Evolutionary conservation across 2,888 invertebrate genomes (phyloP), one percentile per base, ranked within the genome.

Genomic region (Galerucella calmariensis): DNA sequence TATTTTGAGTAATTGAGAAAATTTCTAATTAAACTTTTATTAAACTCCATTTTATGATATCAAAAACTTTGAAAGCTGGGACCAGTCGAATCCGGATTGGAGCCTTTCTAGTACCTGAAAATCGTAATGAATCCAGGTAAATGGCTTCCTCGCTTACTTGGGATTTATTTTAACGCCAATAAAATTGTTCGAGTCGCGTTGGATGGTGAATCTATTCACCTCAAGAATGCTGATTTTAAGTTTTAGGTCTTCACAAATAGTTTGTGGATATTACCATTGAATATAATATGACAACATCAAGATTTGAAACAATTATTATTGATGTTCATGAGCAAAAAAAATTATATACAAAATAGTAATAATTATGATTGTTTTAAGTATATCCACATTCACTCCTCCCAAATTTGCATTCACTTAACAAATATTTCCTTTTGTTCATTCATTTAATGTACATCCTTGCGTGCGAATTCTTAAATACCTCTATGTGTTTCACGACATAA

Each of bases 21-120:
- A 85, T 84, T 85, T 84, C 84, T 85, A 86, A 87, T 86, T 86
- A 86, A 87, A 87, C 85, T 86, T 86, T 86, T 86, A 87, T 85
- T 85, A 85, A 85, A 85, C 80, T 81, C 78, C 79, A 84, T 82
- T 84, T 85, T 84, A 85, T 82, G 83, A 82, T 84, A 84, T 83
- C 82, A 77, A 67, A 79, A 82, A 83, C 44, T 65, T 65, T 6
- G 41, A 16, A 65, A 12, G 20, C 63, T 20, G 41, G 24, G 63
- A 46, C 63, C 46, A 46, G 41, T 2, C 20, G 9, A 65, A 46
- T 35, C 16, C 62, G 41, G 81, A 83, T 83, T 77, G 81, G 59
- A 73, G 56, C 65, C 44, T 56, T 69, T 41, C 41, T 69, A 62
- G 35, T 63, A 62, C 62, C 63, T 53, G 61, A 20, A 69, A 69